Evolutionary conservation across 2,888 invertebrate genomes (phyloP), one percentile per base, ranked within the genome.

Genomic region (Cylloceria caligata): DNA sequence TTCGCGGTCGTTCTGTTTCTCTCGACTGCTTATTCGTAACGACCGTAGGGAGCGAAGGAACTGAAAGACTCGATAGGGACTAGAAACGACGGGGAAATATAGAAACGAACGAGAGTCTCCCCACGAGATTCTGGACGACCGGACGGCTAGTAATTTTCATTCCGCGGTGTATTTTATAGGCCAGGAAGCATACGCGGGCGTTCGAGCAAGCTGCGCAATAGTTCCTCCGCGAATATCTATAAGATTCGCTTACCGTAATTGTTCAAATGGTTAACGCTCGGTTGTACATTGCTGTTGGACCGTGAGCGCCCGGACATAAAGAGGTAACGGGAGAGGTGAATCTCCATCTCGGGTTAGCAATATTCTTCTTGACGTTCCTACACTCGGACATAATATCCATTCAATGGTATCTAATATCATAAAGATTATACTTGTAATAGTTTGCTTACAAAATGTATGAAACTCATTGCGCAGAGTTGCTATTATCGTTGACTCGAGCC

Each of bases 91-190:
- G 39, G 19, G 27, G 36, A 13, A 39, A 62, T 47, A 68, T 68
- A 57, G 60, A 76, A 74, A 52, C 74, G 42, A 34, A 49, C 21
- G 42, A 27, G 60, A 45, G 60, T 47, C 52, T 6, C 73, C 64
- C 45, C 30, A 42, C 45, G 45, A 42, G 9, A 64, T 45, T 19
- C 30, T 30, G 62, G 69, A 75, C 71, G 75, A 55, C 64, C 42
- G 62, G 30, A 60, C 64, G 80, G 57, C 76, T 65, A 81, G 80
- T 67, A 81, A 81, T 81, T 81, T 81, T 81, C 80, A 81, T 81
- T 81, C 80, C 80, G 76, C 57, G 69, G 71, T 81, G 76, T 76
- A 81, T 81, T 81, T 81, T 81, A 81, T 81, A 81, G 80, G 80
- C 80, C 60, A 72, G 76, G 71, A 76, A 72, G 71, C 62, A 69